These are phyloP conservation scores for Lytechinus variegatus DNA, from an alignment of 35 echinoderm and acorn worm species.

Conservation along the genomic window DNA sequence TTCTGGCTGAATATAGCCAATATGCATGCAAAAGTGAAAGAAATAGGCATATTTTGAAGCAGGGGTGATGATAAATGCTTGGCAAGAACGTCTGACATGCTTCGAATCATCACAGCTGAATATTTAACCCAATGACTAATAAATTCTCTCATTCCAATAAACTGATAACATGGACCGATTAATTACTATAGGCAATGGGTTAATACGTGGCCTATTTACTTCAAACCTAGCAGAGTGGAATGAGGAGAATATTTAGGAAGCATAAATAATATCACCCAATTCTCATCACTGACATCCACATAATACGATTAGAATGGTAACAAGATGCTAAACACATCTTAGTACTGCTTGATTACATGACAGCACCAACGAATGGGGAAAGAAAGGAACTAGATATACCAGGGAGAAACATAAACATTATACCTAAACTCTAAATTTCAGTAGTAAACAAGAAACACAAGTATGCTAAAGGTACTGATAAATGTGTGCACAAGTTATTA, in stretches of 20 bases:
- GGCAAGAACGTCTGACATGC: background rate
- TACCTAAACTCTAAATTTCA: background rate
- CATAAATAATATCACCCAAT: background rate
- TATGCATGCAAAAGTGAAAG: background rate
- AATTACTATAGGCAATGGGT: no score
- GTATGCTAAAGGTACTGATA: constrained; percentile 10
- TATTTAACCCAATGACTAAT: background rate
- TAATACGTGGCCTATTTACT: background rate
- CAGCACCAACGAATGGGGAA: background rate
- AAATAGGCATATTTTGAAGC: background rate
- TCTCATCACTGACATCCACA: background rate
- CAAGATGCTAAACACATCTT: background rate
- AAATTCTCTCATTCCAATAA: no score
- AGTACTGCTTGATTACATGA: constrained; percentile 2
- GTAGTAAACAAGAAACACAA: background rate
- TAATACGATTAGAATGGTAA: background rate
- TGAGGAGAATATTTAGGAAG: background rate
- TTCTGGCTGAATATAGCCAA: background rate
- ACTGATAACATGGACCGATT: no score
- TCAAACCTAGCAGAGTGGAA: background rate
- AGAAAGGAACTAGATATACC: background rate
- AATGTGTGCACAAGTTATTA: background rate
- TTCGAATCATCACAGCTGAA: background rate
- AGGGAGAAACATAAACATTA: background rate
- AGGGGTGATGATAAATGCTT: background rate